Percentiles rank a stretch among this genome's conserved stretches.
phyloP scores from a whole-genome alignment of 2,113 vertebrate genomes.

The Recurvirostra avosetta region DNA sequence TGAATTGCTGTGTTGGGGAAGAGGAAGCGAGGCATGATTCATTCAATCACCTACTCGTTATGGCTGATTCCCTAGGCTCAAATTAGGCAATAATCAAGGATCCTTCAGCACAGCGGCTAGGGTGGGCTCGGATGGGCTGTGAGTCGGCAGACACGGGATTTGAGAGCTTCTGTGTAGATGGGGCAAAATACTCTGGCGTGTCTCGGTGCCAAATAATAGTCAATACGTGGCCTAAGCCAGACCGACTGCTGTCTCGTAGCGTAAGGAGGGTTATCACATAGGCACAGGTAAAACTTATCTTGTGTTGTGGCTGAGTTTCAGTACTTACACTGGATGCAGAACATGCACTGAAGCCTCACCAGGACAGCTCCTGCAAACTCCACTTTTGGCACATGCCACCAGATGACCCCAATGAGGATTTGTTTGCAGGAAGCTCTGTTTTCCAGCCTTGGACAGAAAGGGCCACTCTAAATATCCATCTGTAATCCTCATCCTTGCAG shows the following conservation, averaged over 20 bases:
- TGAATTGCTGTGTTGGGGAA: constrained; percentile 52
- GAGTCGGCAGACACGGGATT: background rate
- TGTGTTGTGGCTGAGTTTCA: background rate
- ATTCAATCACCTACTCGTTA: constrained; percentile 41
- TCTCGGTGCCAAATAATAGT: background rate
- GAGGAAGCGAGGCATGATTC: constrained; percentile 22
- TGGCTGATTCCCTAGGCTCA: constrained; percentile 47
- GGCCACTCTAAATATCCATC: background rate
- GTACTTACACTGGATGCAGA: background rate
- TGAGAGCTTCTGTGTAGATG: background rate
- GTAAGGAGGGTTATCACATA: background rate
- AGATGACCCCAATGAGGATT: background rate
- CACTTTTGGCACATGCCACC: background rate
- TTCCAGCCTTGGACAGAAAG: background rate
- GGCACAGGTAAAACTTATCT: background rate
- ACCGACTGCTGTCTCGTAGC: background rate
- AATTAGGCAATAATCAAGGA: constrained; percentile 58
- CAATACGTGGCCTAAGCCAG: background rate
- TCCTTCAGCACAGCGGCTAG: background rate
- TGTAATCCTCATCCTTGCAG: background rate
- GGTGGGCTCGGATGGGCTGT: background rate
- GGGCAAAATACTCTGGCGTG: background rate
- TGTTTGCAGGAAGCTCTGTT: background rate
- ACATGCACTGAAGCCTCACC: background rate
- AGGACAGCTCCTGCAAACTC: background rate